Conservation (phyloP, 2,888 invertebrate genomes). For the Steinernema scapterisci region DNA sequence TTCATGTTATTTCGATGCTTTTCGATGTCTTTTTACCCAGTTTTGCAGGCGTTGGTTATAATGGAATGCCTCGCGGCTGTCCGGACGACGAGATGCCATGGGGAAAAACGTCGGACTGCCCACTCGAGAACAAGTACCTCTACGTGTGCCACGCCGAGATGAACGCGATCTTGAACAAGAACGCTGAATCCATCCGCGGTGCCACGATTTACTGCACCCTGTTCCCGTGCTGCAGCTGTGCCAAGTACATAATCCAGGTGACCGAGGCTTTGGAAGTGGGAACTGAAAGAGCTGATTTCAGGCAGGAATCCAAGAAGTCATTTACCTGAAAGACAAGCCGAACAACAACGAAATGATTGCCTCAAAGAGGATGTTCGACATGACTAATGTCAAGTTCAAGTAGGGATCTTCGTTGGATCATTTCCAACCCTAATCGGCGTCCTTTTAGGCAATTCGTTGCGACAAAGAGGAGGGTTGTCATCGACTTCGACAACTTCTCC, state of each 20-base stretch:
- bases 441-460: conserved; percentile 9
- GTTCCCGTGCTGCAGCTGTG: conserved; percentile 97
- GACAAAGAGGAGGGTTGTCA: not conserved
- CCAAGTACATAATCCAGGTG: conserved; percentile 90
- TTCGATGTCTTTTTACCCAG: too few species aligned
- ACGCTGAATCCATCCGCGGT: conserved; percentile 77
- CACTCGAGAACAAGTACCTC: conserved; percentile 78
- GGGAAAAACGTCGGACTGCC: conserved; percentile 75
- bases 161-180: conserved; percentile 93
- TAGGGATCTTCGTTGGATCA: not conserved
- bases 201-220: conserved; percentile 85
- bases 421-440: not conserved
- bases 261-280: not conserved
- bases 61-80: conserved; percentile 92
- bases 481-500: not conserved
- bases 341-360: conserved; percentile 44
- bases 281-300: conserved; percentile 29
- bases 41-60: conserved; percentile 81
- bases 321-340: conserved; percentile 46
- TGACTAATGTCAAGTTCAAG: conserved; percentile 40
- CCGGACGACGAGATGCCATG: conserved; percentile 87
- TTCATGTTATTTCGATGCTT: too few species aligned
- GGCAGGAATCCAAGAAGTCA: conserved; percentile 45
- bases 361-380: conserved; percentile 40
- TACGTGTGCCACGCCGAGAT: conserved; percentile 98